These are phyloP conservation scores for Orycteropus afer DNA, from an alignment of 2,113 vertebrate species.

Conservation along the genomic window DNA sequence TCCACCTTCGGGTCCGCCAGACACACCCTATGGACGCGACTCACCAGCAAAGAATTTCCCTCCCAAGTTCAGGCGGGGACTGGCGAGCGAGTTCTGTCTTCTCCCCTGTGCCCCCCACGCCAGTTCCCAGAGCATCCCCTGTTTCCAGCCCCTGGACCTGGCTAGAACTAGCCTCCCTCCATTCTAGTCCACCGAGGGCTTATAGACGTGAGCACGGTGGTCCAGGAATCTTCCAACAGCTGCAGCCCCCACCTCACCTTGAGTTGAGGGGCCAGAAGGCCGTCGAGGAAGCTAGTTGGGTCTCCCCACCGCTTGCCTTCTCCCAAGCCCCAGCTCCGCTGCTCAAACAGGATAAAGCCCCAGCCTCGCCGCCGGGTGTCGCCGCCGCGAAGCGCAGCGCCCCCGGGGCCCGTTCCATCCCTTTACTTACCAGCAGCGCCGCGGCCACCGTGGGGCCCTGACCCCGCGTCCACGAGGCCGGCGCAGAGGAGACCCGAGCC, in stretches of 20 bases:
- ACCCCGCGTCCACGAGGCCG: not conserved
- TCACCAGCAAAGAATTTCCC: slow-evolving; percentile 68
- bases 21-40: slow-evolving; percentile 53
- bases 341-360: not conserved
- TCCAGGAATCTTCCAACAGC: not conserved
- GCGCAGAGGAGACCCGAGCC: not conserved
- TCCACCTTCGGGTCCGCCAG: not conserved
- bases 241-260: not conserved
- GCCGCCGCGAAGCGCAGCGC: not conserved
- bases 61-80: not conserved
- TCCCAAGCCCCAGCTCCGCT: not conserved
- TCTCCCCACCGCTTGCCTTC: not conserved
- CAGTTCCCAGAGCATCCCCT: not conserved
- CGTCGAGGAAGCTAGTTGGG: not conserved
- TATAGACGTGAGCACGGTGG: not conserved
- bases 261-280: not conserved
- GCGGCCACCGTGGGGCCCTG: not conserved
- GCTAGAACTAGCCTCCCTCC: not conserved
- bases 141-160: not conserved
- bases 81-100: slow-evolving; percentile 62
- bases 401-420: not conserved
- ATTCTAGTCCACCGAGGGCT: not conserved
- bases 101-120: not conserved
- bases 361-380: not conserved
- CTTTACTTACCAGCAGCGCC: slow-evolving; percentile 55